Evolutionary conservation across 2,888 invertebrate species (phyloP).

Genomic region (Drosophila fungiperda): DNA sequence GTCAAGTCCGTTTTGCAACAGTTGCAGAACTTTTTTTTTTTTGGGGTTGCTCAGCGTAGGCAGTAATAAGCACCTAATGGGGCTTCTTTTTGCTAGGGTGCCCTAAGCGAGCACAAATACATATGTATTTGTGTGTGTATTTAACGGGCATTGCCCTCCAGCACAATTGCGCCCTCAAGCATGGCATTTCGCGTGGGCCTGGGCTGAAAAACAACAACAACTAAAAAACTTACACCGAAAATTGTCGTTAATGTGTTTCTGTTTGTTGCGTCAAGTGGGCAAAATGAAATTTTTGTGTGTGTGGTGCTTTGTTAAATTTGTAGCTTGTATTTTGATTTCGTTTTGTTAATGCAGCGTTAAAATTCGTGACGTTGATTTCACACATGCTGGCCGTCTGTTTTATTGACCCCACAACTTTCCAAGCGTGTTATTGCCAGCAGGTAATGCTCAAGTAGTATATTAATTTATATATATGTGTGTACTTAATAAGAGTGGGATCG

Average conservation of each 20-base stretch:
- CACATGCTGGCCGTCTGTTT: constrained; percentile 52
- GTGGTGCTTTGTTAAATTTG: constrained; percentile 30
- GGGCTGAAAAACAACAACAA: constrained; percentile 10
- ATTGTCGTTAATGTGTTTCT: constrained; percentile 71
- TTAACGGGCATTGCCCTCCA: constrained; percentile 65
- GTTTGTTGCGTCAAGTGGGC: constrained; percentile 38
- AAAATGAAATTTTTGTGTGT: constrained; percentile 69
- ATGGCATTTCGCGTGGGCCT: constrained; percentile 50
- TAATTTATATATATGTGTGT: neutral
- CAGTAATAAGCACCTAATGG: constrained; percentile 71
- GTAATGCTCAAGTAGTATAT: neutral
- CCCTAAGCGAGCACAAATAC: constrained; percentile 1
- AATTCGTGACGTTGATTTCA: constrained; percentile 70
- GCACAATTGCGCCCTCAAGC: constrained; percentile 80
- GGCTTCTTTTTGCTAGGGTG: constrained; percentile 64
- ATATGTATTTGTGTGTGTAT: constrained; percentile 7
- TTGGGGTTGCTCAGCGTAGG: neutral
- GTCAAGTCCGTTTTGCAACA: constrained; percentile 66
- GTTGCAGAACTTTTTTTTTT: constrained; percentile 29
- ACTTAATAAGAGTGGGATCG: constrained; percentile 22
- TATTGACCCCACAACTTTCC: constrained; percentile 67
- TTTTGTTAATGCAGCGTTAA: constrained; percentile 71
- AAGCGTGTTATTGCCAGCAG: constrained; percentile 54
- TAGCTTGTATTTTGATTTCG: constrained; percentile 24
- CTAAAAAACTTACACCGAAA: constrained; percentile 51